These are phyloP conservation scores for Hipposideros armiger DNA, from an alignment of 2,113 vertebrate genomes.

Conservation along the genomic window DNA sequence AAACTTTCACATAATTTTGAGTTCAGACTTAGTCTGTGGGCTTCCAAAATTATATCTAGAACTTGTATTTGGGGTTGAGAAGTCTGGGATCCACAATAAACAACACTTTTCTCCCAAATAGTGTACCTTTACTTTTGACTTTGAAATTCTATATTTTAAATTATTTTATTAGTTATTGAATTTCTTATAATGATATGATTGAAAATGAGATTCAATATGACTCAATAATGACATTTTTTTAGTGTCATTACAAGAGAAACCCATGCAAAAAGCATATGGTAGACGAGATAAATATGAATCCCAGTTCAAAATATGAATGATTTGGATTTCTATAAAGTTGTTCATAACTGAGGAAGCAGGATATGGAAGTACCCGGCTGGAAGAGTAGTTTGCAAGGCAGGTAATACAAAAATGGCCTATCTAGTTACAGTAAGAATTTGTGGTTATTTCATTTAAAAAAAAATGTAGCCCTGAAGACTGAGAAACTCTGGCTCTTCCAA, in stretches of 20 bases:
- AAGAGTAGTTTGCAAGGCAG: neutral
- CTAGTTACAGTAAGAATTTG: neutral
- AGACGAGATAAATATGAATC: neutral
- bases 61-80: neutral
- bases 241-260: neutral
- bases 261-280: neutral
- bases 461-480: neutral
- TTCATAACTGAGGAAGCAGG: neutral
- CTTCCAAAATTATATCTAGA: neutral
- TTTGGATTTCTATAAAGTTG: neutral
- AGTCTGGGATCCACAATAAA: neutral
- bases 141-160: neutral
- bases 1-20: neutral
- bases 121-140: neutral
- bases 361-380: neutral
- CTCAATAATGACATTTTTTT: neutral
- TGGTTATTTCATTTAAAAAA: neutral
- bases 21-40: neutral
- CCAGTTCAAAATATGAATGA: conserved; percentile 7
- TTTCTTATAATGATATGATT: neutral
- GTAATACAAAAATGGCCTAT: neutral
- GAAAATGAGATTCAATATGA: neutral
- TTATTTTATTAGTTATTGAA: neutral
- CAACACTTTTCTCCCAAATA: neutral
- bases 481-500: neutral